Evolutionary conservation across 2,113 vertebrate species (phyloP).

Genomic region (Craseonycteris thonglongyai): DNA sequence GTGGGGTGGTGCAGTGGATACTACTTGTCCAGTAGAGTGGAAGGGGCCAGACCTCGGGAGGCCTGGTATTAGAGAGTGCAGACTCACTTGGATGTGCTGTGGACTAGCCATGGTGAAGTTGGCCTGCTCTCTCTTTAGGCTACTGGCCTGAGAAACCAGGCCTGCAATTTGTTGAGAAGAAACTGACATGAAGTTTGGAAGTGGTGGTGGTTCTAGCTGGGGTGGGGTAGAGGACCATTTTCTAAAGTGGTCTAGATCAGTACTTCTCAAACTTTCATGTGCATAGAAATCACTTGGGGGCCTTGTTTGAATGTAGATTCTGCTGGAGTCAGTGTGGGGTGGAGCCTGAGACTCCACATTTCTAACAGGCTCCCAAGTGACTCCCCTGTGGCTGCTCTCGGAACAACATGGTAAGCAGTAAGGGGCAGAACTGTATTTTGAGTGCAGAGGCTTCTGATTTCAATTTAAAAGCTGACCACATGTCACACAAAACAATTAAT

Average conservation of each 20-base stretch:
- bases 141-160: background rate
- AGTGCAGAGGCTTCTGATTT: background rate
- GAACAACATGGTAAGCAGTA: background rate
- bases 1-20: background rate
- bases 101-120: background rate
- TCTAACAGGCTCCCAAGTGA: background rate
- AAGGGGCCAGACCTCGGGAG: background rate
- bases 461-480: background rate
- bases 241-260: background rate
- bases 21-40: background rate
- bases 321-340: no score
- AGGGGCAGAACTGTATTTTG: background rate
- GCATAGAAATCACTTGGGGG: no score
- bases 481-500: background rate
- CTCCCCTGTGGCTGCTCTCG: background rate
- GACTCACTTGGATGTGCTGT: background rate
- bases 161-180: slow-evolving; percentile 13
- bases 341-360: background rate
- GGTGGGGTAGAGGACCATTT: background rate
- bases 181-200: background rate
- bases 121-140: background rate
- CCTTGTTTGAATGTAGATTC: no score
- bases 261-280: no score
- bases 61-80: background rate
- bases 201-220: background rate